Evolutionary conservation across 2,113 vertebrate species (phyloP).

Genomic region (Carassius auratus): DNA sequence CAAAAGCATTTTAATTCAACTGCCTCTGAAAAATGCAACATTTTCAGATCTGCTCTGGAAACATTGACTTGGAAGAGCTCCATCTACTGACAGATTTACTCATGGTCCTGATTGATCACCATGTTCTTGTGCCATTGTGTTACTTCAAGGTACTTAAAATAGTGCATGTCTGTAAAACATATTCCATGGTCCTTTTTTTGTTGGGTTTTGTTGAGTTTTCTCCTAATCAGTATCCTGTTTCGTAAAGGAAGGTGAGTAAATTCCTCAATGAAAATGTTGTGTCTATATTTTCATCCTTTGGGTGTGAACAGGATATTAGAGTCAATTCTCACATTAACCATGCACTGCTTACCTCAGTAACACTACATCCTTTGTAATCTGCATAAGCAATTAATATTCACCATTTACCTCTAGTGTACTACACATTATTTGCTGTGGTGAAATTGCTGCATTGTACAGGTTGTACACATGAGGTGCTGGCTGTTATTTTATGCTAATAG

Average conservation of each 20-base stretch:
- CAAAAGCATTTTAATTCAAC: neutral
- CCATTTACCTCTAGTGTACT: neutral
- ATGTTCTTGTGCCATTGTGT: neutral
- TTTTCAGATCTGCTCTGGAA: neutral
- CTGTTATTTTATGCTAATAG: constrained; percentile 4
- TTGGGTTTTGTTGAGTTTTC: neutral
- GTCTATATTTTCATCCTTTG: neutral
- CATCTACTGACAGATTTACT: constrained; percentile 66
- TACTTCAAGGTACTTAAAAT: neutral
- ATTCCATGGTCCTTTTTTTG: neutral
- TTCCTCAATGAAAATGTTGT: neutral
- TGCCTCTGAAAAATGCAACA: constrained; percentile 19
- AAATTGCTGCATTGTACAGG: constrained; percentile 7
- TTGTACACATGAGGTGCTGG: neutral
- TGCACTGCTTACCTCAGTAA: neutral
- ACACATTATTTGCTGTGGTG: neutral
- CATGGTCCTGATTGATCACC: neutral
- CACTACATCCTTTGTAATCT: neutral
- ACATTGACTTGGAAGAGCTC: constrained; percentile 66
- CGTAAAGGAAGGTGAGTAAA: neutral
- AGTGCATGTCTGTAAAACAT: neutral
- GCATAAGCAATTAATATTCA: neutral
- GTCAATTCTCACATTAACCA: neutral
- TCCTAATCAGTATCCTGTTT: neutral
- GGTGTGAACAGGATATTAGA: neutral